These are phyloP conservation scores for Mohoua ochrocephala DNA, from an alignment of 2,113 vertebrate genomes.

Conservation along the genomic window DNA sequence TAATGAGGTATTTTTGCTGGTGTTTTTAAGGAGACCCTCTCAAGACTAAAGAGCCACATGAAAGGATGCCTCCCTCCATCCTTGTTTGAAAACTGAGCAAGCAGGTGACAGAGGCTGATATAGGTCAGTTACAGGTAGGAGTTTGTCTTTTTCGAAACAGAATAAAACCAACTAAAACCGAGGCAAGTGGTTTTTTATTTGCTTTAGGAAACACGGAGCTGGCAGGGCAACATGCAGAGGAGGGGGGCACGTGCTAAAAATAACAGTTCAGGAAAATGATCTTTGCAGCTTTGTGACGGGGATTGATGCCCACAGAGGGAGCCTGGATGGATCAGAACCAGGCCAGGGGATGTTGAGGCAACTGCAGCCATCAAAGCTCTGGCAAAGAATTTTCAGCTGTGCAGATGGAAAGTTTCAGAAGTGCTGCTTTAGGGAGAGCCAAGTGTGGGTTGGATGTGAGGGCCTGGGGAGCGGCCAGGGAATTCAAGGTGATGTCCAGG, in stretches of 20 bases:
- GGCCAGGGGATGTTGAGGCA: background rate
- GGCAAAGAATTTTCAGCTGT: background rate
- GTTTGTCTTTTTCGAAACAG: background rate
- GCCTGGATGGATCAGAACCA: background rate
- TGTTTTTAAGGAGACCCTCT: constrained; percentile 39
- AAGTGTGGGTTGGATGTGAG: background rate
- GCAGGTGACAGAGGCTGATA: constrained; percentile 39
- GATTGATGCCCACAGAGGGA: background rate
- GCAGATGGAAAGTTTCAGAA: background rate
- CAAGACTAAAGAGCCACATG: constrained; percentile 26
- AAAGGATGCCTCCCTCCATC: background rate
- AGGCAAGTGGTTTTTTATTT: background rate
- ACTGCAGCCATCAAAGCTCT: background rate
- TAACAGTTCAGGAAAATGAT: background rate
- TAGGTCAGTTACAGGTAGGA: constrained; percentile 43
- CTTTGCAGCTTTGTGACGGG: background rate
- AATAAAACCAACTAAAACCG: background rate
- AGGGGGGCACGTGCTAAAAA: background rate
- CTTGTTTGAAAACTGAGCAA: constrained; percentile 33
- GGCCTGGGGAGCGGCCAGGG: background rate
- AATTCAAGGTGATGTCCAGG: background rate
- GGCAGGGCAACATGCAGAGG: background rate
- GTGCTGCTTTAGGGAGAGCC: background rate
- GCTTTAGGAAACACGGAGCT: background rate
- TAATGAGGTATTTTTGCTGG: constrained; percentile 40